Conservation (phyloP, 2,113 vertebrate species). For the Neodontobutis hainanensis region DNA sequence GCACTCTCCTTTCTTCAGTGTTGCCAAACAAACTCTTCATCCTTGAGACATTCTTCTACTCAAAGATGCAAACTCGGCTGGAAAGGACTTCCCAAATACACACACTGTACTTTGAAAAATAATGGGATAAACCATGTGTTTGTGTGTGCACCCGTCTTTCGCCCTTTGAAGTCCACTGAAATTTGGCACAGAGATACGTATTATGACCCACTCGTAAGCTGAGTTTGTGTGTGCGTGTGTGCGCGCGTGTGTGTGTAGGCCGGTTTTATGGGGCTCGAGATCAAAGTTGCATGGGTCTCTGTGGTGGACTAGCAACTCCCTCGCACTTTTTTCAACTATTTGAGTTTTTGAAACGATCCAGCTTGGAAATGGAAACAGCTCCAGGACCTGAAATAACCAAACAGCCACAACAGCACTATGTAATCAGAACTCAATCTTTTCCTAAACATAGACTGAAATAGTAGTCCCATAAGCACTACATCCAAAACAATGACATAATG, state of each 20-base stretch:
- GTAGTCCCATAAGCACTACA: background rate
- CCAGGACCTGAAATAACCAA: background rate
- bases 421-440: too few species aligned
- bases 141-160: constrained; percentile 40
- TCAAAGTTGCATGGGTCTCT: constrained; percentile 53
- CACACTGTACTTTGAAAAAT: constrained; percentile 41
- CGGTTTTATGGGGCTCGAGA: constrained; percentile 49
- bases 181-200: constrained; percentile 50
- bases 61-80: constrained; percentile 22
- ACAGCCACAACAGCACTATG: background rate
- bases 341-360: constrained; percentile 17
- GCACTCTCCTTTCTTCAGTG: background rate
- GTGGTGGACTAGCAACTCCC: constrained; percentile 20
- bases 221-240: constrained; percentile 7
- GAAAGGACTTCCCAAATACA: constrained; percentile 28
- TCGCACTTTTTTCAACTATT: constrained; percentile 27
- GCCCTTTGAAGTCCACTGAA: constrained; percentile 65
- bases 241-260: constrained; percentile 20
- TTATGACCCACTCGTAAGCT: constrained; percentile 37
- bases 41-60: constrained; percentile 24
- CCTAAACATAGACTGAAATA: too few species aligned
- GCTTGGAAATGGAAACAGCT: background rate
- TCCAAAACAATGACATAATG: background rate
- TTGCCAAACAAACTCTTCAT: background rate
- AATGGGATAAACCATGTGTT: constrained; percentile 44